phyloP scores from a whole-genome alignment of 2,888 invertebrate species.

The Leucozona laternaria region DNA sequence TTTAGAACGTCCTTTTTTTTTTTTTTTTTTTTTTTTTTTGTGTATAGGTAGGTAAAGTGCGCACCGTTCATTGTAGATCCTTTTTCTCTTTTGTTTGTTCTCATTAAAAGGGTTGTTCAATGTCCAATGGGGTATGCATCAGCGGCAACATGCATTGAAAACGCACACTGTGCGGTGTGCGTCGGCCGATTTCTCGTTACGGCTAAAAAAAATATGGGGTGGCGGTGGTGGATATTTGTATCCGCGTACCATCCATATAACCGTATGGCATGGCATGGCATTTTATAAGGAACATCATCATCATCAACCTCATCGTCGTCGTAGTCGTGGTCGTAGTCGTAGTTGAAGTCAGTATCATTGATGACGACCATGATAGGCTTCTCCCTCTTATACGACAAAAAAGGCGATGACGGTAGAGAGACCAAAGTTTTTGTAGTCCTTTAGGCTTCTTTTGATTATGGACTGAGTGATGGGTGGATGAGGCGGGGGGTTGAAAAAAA shows the following conservation, averaged over 20 bases:
- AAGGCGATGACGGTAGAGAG: conserved; percentile 54
- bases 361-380: conserved; percentile 52
- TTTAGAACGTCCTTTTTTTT: conserved; percentile 17
- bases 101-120: conserved; percentile 72
- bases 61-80: conserved; percentile 38
- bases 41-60: not conserved
- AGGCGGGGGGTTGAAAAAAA: not conserved
- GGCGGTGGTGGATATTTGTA: conserved; percentile 25
- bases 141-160: conserved; percentile 50
- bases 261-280: conserved; percentile 7
- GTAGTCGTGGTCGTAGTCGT: not conserved
- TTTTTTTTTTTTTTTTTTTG: conserved; percentile 23
- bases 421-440: conserved; percentile 57
- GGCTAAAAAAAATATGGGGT: conserved; percentile 12
- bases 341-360: conserved; percentile 36
- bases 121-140: conserved; percentile 66
- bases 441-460: conserved; percentile 32
- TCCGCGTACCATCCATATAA: conserved; percentile 25
- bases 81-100: conserved; percentile 67
- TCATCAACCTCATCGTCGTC: conserved; percentile 10
- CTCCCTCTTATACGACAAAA: conserved; percentile 52
- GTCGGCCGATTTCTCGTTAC: conserved; percentile 77
- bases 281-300: conserved; percentile 33
- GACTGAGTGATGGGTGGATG: not conserved
- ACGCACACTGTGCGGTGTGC: conserved; percentile 76